phyloP scores from a whole-genome alignment of 92 coral and sea anemone species.

The Bergia sp. region DNA sequence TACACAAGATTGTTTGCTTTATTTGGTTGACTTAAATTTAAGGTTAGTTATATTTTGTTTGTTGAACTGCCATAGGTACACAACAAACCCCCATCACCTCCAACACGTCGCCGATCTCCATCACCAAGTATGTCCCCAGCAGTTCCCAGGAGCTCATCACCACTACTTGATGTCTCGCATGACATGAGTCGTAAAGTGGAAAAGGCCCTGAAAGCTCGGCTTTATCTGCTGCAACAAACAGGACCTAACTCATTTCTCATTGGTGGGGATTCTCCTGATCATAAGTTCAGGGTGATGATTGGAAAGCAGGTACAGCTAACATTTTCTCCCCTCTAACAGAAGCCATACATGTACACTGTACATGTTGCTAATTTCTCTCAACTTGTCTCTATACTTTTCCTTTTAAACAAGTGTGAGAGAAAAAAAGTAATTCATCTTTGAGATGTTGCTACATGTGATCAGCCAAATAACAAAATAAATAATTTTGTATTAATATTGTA shows the following conservation, averaged over 20 bases:
- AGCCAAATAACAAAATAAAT: too few species aligned
- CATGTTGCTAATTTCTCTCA: too few species aligned
- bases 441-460: too few species aligned
- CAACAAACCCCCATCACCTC: slow-evolving; percentile 81
- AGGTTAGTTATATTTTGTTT: not conserved
- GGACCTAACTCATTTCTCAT: slow-evolving; percentile 97
- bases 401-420: too few species aligned
- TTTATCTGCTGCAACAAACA: slow-evolving; percentile 93
- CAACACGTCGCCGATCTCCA: slow-evolving; percentile 86
- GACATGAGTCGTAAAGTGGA: slow-evolving; percentile 84
- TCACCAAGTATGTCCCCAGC: slow-evolving; percentile 71
- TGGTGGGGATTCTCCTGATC: slow-evolving; percentile 98
- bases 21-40: too few species aligned
- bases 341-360: not conserved
- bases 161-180: slow-evolving; percentile 71
- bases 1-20: too few species aligned
- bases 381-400: too few species aligned
- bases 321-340: not conserved
- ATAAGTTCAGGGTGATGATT: slow-evolving; percentile 95
- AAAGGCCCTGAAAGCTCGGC: slow-evolving; percentile 90
- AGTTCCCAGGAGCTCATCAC: slow-evolving; percentile 86
- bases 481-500: too few species aligned
- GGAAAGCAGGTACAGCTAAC: slow-evolving; percentile 85
- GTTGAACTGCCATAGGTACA: slow-evolving; percentile 57
- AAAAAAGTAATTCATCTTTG: too few species aligned